Base-by-base conservation (phyloP, 2,888 invertebrate species). In the Ischnus inquisitorius region DNA sequence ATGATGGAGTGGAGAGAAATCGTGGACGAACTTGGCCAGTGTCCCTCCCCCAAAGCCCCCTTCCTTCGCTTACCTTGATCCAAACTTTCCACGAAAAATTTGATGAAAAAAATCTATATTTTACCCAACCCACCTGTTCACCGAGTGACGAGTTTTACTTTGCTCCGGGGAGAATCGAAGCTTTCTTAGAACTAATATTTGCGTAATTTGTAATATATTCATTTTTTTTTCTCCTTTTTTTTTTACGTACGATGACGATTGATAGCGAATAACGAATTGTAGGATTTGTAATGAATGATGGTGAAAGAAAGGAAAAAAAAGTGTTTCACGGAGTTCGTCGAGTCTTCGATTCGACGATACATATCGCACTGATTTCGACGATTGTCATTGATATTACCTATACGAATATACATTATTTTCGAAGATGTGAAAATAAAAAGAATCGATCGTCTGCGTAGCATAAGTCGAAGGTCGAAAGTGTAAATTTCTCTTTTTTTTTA, bases 91-190 rank as follows among this genome's bases (percentile, higher is more conserved):
- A 41, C 28, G 3, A 10, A 14, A 4, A n/a, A 12, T 60, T 62
- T 12, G 3, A 4, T 19, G 28, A 65, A 64, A 65, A 68, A 76
- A 76, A 54, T 72, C 51, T 43, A 46, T 28, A 54, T 46, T 19
- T 54, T 51, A 60, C 19, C 76, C 46, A 69, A 71, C 48, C 39
- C 69, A 68, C 79, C 84, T 84, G 85, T 86, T 87, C 87, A 86
- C 82, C 87, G 87, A 90, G 85, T 89, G 86, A 87, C 85, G 83
- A 86, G 82, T 86, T 87, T 85, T 79, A 87, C 87, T 88, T 71
- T 89, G 84, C 87, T 87, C 87, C 85, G 85, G 86, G 72, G 76
- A 86, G 57, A 85, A 83, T 87, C 82, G 80, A 82, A 86, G 83
- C 83, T 86, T 85, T 85, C 76, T 85, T 79, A 86, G 82, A 79